Evolutionary conservation across 2,888 invertebrate genomes (phyloP).

Genomic region (Gnatocerus cornutus): DNA sequence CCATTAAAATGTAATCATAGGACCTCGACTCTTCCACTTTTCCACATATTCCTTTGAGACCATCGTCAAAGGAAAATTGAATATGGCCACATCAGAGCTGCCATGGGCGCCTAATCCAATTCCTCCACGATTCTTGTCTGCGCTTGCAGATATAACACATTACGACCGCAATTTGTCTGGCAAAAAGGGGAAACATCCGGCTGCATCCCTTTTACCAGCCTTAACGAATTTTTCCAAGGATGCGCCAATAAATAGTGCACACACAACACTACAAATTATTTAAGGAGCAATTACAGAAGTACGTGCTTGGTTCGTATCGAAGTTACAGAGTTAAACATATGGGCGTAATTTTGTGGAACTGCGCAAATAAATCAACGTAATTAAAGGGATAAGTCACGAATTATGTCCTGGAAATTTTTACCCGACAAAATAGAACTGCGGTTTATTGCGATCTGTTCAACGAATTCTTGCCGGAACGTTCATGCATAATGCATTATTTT

Average conservation of each 20-base stretch:
- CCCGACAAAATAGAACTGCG: background rate
- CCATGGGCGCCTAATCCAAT: slow-evolving; percentile 45
- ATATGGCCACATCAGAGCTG: slow-evolving; percentile 46
- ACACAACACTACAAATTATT: slow-evolving; percentile 21
- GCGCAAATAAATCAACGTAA: slow-evolving; percentile 28
- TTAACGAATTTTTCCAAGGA: background rate
- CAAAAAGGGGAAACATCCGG: background rate
- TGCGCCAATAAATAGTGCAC: slow-evolving; percentile 27
- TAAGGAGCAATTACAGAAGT: slow-evolving; percentile 36
- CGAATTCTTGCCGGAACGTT: slow-evolving; percentile 5
- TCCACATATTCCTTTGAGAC: slow-evolving; percentile 46
- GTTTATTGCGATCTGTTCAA: slow-evolving; percentile 2
- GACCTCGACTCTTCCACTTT: slow-evolving; percentile 41
- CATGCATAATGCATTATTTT: slow-evolving; percentile 27
- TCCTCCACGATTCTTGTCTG: slow-evolving; percentile 37
- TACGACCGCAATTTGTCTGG: slow-evolving; percentile 2
- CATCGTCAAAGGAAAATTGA: slow-evolving; percentile 47
- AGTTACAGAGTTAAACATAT: slow-evolving; percentile 33
- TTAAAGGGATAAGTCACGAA: slow-evolving; percentile 34
- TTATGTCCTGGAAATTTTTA: background rate
- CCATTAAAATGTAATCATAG: slow-evolving; percentile 46
- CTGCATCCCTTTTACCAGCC: background rate
- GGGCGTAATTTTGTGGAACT: slow-evolving; percentile 12
- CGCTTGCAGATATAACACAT: slow-evolving; percentile 33
- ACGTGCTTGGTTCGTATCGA: slow-evolving; percentile 35